Evolutionary conservation across 2,888 invertebrate genomes (phyloP).

Genomic region (Aspidiotus rigidus): DNA sequence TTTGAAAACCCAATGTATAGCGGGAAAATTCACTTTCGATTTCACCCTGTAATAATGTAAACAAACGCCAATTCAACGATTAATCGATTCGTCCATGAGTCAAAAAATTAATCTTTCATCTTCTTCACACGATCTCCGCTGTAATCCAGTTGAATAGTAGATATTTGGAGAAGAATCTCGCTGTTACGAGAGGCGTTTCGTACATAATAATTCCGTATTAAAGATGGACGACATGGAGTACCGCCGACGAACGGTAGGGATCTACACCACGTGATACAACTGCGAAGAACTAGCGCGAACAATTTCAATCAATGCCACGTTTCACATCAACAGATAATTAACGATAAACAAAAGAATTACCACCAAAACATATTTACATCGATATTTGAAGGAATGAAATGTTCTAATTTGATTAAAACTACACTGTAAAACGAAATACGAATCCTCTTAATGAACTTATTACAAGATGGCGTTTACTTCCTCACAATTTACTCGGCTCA

Average conservation of each 20-base stretch:
- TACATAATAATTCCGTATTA: background rate
- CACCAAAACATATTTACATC: too few relatives aligned
- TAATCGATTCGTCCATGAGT: background rate
- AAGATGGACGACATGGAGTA: constrained; percentile 10
- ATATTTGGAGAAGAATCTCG: background rate
- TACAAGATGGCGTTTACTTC: too few relatives aligned
- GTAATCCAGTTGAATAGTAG: background rate
- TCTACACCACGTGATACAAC: constrained; percentile 31
- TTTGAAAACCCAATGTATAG: background rate
- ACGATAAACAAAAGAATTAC: too few relatives aligned
- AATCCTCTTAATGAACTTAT: too few relatives aligned
- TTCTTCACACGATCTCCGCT: background rate
- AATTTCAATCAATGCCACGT: constrained; percentile 23
- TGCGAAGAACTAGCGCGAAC: constrained; percentile 23
- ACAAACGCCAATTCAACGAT: background rate
- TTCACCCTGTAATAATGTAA: background rate
- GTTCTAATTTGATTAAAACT: too few relatives aligned
- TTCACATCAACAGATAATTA: background rate
- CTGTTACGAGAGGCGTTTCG: constrained; percentile 6
- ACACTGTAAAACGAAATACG: too few relatives aligned
- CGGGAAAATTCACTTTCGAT: constrained; percentile 19
- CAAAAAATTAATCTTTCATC: too few relatives aligned
- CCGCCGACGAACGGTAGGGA: constrained; percentile 9
- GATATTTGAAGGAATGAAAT: too few relatives aligned
- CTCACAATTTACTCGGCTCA: too few relatives aligned